phyloP scores from a whole-genome alignment of 2,797 vertebrate genomes.

The Sebastes flavidus region DNA sequence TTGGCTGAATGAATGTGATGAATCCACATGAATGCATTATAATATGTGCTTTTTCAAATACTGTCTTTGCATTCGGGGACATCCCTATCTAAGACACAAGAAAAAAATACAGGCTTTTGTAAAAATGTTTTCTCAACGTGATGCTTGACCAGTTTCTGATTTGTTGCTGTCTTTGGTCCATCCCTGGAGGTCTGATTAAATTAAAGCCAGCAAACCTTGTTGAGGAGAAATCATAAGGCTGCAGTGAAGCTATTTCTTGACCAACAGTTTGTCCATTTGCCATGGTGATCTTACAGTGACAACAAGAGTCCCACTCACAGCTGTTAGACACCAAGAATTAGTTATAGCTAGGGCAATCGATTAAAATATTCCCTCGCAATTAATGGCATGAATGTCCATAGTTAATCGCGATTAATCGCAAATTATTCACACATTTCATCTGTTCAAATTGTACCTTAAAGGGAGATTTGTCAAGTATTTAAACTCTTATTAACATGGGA shows the following conservation, averaged over 20 bases:
- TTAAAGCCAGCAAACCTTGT: slow-evolving; percentile 34
- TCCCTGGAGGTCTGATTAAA: slow-evolving; percentile 45
- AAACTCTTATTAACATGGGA: too few relatives aligned
- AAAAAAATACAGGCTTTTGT: neutral
- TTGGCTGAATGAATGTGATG: neutral
- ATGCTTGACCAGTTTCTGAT: slow-evolving; percentile 29
- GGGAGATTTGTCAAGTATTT: too few relatives aligned
- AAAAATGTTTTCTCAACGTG: slow-evolving; percentile 10
- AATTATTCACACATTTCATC: too few relatives aligned
- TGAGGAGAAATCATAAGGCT: slow-evolving; percentile 27
- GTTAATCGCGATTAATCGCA: too few relatives aligned
- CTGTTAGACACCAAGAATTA: too few relatives aligned
- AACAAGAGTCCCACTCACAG: too few relatives aligned
- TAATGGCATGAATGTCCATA: too few relatives aligned
- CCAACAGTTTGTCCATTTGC: too few relatives aligned
- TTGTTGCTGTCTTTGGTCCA: slow-evolving; percentile 15
- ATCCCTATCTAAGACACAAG: neutral
- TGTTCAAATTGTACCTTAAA: too few relatives aligned
- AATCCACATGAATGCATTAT: neutral
- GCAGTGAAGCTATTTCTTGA: neutral
- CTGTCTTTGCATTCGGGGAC: neutral
- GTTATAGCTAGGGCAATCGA: too few relatives aligned
- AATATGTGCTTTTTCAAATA: neutral
- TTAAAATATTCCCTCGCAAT: too few relatives aligned
- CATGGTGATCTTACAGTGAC: too few relatives aligned